Evolutionary conservation across 53 echinoderm and acorn worm species (phyloP).

Genomic region (Echinarachnius parma): DNA sequence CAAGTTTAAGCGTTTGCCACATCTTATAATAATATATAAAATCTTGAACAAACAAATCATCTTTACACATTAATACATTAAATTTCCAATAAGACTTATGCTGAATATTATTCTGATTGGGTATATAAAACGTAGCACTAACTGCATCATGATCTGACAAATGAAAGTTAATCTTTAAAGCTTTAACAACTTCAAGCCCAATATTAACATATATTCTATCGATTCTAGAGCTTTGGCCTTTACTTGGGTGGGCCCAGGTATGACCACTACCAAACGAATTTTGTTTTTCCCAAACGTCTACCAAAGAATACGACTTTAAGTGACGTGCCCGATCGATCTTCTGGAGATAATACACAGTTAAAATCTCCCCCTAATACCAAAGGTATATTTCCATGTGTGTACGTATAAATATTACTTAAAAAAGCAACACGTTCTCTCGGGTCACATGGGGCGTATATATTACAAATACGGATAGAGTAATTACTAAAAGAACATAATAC

Average conservation of each 20-base stretch:
- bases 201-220: conserved; percentile 50
- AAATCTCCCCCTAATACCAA: conserved; percentile 21
- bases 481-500: conserved; percentile 14
- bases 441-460: conserved; percentile 16
- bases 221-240: conserved; percentile 26
- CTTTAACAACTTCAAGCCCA: background rate
- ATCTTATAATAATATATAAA: conserved; percentile 12
- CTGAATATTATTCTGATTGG: background rate
- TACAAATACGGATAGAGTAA: conserved; percentile 16
- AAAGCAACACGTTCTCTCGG: background rate
- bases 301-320: background rate
- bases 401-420: background rate
- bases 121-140: background rate
- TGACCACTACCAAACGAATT: background rate
- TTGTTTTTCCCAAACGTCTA: background rate
- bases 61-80: conserved; percentile 35
- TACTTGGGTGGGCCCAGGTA: conserved; percentile 44
- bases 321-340: background rate
- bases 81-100: conserved; percentile 56
- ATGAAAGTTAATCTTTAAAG: background rate
- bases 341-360: background rate
- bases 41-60: conserved; percentile 32
- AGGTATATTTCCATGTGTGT: background rate
- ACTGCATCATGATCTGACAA: conserved; percentile 55
- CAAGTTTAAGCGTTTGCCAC: conserved; percentile 52